Base-by-base conservation (phyloP, 2,888 invertebrate species). In the Trachelus iudaicus region DNA sequence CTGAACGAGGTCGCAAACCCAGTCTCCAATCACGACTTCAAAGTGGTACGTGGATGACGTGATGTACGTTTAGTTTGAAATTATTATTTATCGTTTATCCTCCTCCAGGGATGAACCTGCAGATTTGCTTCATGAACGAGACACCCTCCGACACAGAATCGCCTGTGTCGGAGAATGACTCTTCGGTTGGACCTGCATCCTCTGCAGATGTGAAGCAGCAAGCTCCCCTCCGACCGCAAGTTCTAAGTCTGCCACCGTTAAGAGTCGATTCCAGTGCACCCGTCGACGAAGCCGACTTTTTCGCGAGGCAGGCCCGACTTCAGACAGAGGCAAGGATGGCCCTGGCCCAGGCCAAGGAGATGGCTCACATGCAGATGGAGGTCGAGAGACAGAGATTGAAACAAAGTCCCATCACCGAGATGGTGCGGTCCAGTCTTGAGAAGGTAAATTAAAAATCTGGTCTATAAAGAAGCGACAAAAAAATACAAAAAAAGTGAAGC, bases 91-190 rank as follows among this genome's bases (percentile, higher is more conserved):
- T 69, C 83, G 80, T 82, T 33, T 77, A 73, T 78, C 69, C 92
- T 91, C 35, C 23, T 56, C 23, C 92, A 96, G 96, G 97, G 85
- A 97, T 96, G 96, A 98, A 97, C 93, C 95, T 98, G 76, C 98
- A 98, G 93, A 97, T 98, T 88, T 98, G 98, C 93, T 98, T 98
- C 92, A 97, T 98, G 96, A 98, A 98, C 92, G 98, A 98, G 92
- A 96, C 96, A 78, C 96, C 96, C 80, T 96, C 96, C 76, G 97
- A 97, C 91, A 95, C 94, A 87, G 97, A 97, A 91, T 96, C 96
- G 85, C 95, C 95, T 83, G 94, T 94, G 82, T 96, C 95, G 77
- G 96, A 96, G 87, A 93, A 94, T 83, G 96, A 96, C 37, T 76
- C 76, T 35, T 82, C 85, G 1, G 84, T 86, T 3, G 85, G 86